Evolutionary conservation across 1,140 invertebrate genomes (phyloP), one percentile per base, ranked within the genome.

Genomic region (Pseudomyrmex cubaensis): DNA sequence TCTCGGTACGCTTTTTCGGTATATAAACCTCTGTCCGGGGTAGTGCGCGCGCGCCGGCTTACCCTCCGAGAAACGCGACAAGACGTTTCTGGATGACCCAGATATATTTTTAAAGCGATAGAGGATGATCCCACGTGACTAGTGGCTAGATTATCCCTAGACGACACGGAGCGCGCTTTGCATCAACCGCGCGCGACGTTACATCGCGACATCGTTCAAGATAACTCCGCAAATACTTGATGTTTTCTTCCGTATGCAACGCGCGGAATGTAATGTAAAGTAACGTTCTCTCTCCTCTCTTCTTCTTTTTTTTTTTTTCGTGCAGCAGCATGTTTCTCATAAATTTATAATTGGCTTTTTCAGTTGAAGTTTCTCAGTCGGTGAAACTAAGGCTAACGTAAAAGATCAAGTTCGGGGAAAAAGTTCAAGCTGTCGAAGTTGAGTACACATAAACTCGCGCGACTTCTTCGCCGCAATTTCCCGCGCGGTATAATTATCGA

Each of bases 21-120:
- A 13, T 59, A 80, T 17, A 59, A 70, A 57, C 15, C 20, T 48
- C 63, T 48, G 48, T 52, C 54, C 44, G 25, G 76, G 35, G 22
- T 22, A 70, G 56, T 35, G 35, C 54, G n/a, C 13, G 59, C 72
- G 59, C 72, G 70, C 66, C 12, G 25, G 35, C 35, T 35, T 57
- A 78, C 1, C 50, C 54, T 2, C 35, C 44, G 54, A 70, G 35
- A 57, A 69, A 25, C 52, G 20, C 76, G 35, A 50, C 46, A 5
- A 35, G 35, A 44, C 15, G 76, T 48, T 25, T 62, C 17, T 12
- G 76, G 44, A 48, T 70, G 76, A 80, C 76, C 76, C n/a, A 70
- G 76, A 80, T 80, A 80, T 80, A 80, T 80, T 72, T 80, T 80
- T 80, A 72, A 80, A 80, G 69, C 76, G 66, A 61, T 61, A 48